Base-by-base conservation (phyloP, 2,113 vertebrate genomes). In the Oriolus oriolus region DNA sequence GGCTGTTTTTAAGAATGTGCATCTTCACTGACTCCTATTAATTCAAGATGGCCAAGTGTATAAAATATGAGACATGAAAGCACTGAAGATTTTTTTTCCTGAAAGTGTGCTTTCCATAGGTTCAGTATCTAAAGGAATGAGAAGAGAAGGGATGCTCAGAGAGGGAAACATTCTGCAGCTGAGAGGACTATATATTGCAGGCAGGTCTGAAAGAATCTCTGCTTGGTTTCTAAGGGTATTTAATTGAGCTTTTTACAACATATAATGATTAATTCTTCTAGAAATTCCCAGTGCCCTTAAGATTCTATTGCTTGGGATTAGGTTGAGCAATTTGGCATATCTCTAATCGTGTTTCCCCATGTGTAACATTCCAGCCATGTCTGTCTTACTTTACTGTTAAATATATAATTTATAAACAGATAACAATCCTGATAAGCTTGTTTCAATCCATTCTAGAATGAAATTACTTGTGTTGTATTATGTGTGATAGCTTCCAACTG, bases 381-480 rank as follows among this genome's bases (percentile, higher is more conserved):
- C 92, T 97, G 70, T 96, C 96, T 96, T 92, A 50, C 87, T 97
- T 97, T 96, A 93, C 75, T 91, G 80, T 97, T 96, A 97, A 96
- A 96, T 94, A 96, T 98, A 92, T 97, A 96, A 94, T 97, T 97
- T 97, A 97, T 96, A 98, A 96, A 97, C 95, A 97, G 97, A 97
- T 89, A 98, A 95, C 85, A 92, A 87, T 93, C 91, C 95, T 97
- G 96, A 97, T 97, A 97, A 95, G 91, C 95, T 97, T 92, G 70
- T 97, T 97, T 96, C 96, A 97, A 93, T 97, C 78, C 92, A 79
- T 97, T 96, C 91, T 98, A 90, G 93, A 97, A 96, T 50, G 35
- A 97, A 97, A 97, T 96, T 83, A 94, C 89, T 97, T 96, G 89
- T 94, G 95, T 96, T 96, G 74, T 90, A 96, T 95, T 80, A 87